A percentile compares a stretch with the other conserved stretches of the same genome.
These are phyloP conservation scores for Opisthograptis luteolata DNA, from an alignment of 2,888 invertebrate species.

Conservation along the genomic window DNA sequence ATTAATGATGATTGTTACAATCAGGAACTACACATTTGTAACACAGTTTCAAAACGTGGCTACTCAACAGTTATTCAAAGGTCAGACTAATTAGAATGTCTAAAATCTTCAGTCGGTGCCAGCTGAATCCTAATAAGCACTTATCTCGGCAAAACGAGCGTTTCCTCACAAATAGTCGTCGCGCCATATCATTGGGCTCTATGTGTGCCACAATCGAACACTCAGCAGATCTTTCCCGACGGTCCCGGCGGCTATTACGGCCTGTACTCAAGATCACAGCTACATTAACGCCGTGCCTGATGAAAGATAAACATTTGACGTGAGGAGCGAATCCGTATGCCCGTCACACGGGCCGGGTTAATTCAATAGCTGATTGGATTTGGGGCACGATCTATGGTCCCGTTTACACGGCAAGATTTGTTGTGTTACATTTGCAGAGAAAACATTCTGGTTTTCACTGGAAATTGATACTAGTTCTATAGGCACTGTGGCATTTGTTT, in stretches of 20 bases:
- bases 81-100: not conserved
- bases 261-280: slow-evolving; percentile 66
- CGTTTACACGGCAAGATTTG: slow-evolving; percentile 61
- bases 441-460: slow-evolving; percentile 12
- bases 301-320: slow-evolving; percentile 84
- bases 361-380: slow-evolving; percentile 85
- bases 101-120: not conserved
- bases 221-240: slow-evolving; percentile 61
- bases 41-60: too few relatives aligned
- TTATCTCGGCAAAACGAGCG: slow-evolving; percentile 34
- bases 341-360: slow-evolving; percentile 81
- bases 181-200: slow-evolving; percentile 41
- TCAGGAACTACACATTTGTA: too few relatives aligned
- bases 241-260: slow-evolving; percentile 57
- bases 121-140: slow-evolving; percentile 32
- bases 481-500: too few relatives aligned
- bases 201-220: slow-evolving; percentile 38
- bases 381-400: slow-evolving; percentile 72
- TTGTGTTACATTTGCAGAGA: slow-evolving; percentile 14
- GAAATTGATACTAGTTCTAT: too few relatives aligned
- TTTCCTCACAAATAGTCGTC: slow-evolving; percentile 41
- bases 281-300: slow-evolving; percentile 76
- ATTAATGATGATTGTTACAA: too few relatives aligned
- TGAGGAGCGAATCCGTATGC: slow-evolving; percentile 82
- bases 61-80: too few relatives aligned